Evolutionary conservation across 2,113 vertebrate species (phyloP).

Genomic region (Mellivora capensis): DNA sequence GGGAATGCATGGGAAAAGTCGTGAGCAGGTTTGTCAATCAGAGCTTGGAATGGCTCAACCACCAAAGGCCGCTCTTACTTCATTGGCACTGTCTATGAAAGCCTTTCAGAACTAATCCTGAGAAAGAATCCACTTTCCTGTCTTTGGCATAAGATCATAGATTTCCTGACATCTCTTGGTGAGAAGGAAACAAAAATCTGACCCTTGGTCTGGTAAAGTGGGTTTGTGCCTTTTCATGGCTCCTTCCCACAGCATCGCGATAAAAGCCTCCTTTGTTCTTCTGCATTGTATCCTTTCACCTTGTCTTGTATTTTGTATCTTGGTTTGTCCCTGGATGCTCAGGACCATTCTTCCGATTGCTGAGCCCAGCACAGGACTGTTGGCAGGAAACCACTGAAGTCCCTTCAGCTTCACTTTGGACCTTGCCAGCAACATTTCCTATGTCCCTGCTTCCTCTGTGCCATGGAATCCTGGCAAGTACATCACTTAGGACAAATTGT

Average conservation of each 20-base stretch:
- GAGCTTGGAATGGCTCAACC: neutral
- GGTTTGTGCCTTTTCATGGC: neutral
- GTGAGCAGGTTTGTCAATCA: no score
- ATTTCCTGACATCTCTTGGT: neutral
- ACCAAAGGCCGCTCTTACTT: neutral
- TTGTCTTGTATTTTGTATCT: neutral
- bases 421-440: neutral
- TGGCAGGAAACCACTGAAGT: neutral
- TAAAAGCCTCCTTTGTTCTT: neutral
- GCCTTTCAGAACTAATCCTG: neutral
- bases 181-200: neutral
- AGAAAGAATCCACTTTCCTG: neutral
- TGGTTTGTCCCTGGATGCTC: neutral
- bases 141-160: neutral
- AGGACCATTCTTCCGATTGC: neutral
- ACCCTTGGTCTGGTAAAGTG: neutral
- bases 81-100: neutral
- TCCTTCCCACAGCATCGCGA: rapidly evolving
- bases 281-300: neutral
- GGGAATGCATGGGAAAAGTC: neutral
- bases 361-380: neutral
- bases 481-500: neutral
- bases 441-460: neutral
- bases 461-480: neutral
- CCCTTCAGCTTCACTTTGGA: neutral